Evolutionary conservation across 2,113 vertebrate genomes (phyloP).

Genomic region (Brienomyrus longianalis): DNA sequence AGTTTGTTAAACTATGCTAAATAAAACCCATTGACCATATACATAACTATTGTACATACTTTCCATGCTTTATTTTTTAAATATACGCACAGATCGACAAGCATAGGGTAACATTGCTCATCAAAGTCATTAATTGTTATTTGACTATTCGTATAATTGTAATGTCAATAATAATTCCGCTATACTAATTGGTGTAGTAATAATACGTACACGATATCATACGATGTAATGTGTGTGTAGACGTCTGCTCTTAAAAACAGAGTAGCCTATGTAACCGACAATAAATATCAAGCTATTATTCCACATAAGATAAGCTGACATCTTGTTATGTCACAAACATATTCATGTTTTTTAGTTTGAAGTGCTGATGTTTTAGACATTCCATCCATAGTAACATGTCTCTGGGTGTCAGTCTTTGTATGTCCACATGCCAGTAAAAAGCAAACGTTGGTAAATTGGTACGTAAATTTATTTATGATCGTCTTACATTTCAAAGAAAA

Average conservation of each 20-base stretch:
- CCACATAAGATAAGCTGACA: background rate
- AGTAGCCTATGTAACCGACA: background rate
- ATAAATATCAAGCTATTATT: background rate
- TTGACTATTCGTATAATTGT: background rate
- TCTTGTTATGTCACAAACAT: background rate
- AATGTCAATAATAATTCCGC: background rate
- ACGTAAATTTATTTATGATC: background rate
- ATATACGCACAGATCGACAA: background rate
- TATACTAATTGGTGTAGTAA: background rate
- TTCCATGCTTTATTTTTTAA: background rate
- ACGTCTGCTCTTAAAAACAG: background rate
- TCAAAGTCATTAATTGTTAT: background rate
- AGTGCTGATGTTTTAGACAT: background rate
- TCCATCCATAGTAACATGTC: background rate
- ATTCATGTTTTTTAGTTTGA: background rate
- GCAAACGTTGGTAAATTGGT: background rate
- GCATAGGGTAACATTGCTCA: background rate
- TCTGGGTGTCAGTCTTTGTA: background rate
- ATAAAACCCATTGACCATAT: background rate
- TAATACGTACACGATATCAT: background rate
- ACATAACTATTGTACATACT: background rate
- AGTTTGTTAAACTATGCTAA: background rate
- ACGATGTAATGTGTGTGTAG: background rate
- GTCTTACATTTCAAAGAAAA: background rate
- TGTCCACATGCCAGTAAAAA: background rate